Evolutionary conservation across 2,888 invertebrate species (phyloP), one percentile per base, ranked within the genome.

Genomic region (Lobophora halterata): DNA sequence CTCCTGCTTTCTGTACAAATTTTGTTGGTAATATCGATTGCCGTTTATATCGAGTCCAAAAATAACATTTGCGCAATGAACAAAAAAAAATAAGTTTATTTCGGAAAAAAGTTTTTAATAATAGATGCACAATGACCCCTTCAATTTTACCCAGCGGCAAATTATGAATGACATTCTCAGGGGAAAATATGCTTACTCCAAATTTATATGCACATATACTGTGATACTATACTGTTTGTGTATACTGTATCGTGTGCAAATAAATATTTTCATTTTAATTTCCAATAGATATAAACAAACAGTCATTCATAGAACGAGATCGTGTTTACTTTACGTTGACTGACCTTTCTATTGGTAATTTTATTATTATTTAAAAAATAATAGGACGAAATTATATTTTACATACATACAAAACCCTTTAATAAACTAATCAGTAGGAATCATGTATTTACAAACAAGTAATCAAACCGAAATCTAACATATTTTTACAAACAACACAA

Each of bases 271-370:
- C n/a, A n/a, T n/a, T n/a, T n/a, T n/a, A n/a, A n/a, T n/a, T n/a
- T n/a, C n/a, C n/a, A n/a, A n/a, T 19, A 29, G 8, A 40, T 28
- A 16, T 18, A 27, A 17, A 52, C 27, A 45, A 54, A 58, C 37
- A 60, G 43, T 56, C 54, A 47, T 53, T 49, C 40, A 53, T 49
- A 6, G 24, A 27, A 55, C 44, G 72, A 75, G 75, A 76, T 72
- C 76, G 69, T 61, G 52, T 72, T 73, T 74, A 69, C 71, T 72
- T 71, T 65, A 55, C 48, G 49, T 51, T 16, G 13, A 11, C 32
- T 30, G 14, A 13, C 43, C n/a, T n/a, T n/a, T n/a, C n/a, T n/a
- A 20, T 26, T 38, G 13, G 16, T 17, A 7, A 10, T n/a, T n/a
- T n/a, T n/a, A n/a, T 10, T 16, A 31, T 34, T n/a, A 25, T 33